These are phyloP conservation scores for Valencia hispanica DNA, from an alignment of 2,797 vertebrate genomes.

Conservation along the genomic window DNA sequence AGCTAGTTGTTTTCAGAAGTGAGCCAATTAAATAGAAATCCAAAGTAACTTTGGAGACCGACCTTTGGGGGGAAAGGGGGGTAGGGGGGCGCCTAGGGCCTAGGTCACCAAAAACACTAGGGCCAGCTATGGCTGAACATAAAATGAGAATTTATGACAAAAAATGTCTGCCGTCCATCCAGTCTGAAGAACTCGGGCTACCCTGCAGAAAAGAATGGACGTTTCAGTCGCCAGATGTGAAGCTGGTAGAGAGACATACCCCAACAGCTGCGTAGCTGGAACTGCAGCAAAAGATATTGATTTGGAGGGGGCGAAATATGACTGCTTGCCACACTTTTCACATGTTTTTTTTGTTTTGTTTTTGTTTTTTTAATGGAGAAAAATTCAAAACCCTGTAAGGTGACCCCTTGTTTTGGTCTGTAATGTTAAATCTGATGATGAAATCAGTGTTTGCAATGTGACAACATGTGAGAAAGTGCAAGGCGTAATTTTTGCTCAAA, in stretches of 20 bases:
- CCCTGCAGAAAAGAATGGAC: background rate
- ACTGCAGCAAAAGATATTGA: background rate
- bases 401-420: background rate
- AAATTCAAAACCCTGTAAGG: background rate
- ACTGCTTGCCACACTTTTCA: background rate
- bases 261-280: background rate
- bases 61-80: too few species aligned
- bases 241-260: background rate
- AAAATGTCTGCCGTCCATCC: background rate
- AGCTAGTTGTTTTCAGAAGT: background rate
- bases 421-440: background rate
- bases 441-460: background rate
- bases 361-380: too few species aligned
- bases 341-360: too few species aligned
- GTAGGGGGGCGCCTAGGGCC: too few species aligned
- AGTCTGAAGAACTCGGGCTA: background rate
- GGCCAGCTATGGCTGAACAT: too few species aligned
- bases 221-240: background rate
- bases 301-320: background rate
- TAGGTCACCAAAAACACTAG: too few species aligned
- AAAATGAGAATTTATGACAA: background rate
- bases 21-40: background rate
- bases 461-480: background rate
- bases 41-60: background rate
- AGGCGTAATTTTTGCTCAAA: background rate